Conservation (phyloP, 2,113 vertebrate genomes). For the Mastomys natalensis region DNA sequence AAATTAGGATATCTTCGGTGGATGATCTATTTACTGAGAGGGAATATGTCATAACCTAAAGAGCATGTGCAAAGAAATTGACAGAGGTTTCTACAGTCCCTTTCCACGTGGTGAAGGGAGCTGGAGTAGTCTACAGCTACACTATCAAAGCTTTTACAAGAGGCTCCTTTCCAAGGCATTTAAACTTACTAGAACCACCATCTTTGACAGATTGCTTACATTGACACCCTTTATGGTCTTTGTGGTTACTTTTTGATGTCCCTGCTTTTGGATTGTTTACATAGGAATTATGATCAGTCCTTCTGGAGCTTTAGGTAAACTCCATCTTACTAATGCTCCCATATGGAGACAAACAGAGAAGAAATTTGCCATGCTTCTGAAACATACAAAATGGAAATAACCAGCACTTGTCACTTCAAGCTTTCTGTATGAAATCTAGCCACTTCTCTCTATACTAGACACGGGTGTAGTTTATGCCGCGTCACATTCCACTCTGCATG, state of each 20-base stretch:
- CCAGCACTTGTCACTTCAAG: not conserved
- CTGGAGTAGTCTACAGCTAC: not conserved
- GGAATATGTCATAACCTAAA: rapidly evolving
- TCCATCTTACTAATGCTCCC: not conserved
- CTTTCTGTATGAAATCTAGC: not conserved
- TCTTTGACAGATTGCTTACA: not conserved
- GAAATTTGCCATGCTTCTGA: not conserved
- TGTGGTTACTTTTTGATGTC: constrained; percentile 2
- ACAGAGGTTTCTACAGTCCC: too few species aligned
- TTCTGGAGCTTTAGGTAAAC: not conserved
- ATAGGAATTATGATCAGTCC: not conserved
- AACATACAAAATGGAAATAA: not conserved
- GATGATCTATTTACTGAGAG: not conserved
- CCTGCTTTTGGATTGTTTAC: not conserved
- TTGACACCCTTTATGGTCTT: not conserved
- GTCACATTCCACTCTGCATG: not conserved
- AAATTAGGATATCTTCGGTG: not conserved
- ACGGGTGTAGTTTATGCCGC: not conserved
- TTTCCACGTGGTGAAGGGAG: not conserved
- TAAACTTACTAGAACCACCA: not conserved
- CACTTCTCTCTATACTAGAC: not conserved
- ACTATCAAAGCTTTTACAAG: not conserved
- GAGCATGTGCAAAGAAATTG: not conserved
- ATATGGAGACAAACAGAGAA: not conserved
- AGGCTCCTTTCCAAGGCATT: not conserved